A percentile compares a stretch with the other conserved stretches of the same genome.
Evolutionary conservation across 2,797 vertebrate genomes (phyloP).

Genomic region (Lagocephalus sceleratus): DNA sequence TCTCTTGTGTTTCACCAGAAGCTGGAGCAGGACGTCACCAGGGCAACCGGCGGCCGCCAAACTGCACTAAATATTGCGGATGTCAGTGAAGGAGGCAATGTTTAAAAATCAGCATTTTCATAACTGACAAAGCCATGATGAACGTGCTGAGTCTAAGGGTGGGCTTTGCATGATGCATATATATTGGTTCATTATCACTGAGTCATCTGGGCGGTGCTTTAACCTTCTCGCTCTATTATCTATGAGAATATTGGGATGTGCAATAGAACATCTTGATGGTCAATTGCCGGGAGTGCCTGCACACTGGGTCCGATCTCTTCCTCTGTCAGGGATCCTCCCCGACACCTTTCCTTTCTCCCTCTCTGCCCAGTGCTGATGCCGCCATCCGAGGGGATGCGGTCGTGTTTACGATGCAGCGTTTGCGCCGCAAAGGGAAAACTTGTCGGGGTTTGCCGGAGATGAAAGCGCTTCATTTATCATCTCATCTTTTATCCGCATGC

Average conservation of each 20-base stretch:
- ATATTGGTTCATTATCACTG: slow-evolving; percentile 78
- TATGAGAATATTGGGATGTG: slow-evolving; percentile 66
- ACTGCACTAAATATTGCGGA: slow-evolving; percentile 13
- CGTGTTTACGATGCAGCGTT: slow-evolving; percentile 30
- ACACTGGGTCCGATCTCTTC: neutral
- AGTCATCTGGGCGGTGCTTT: slow-evolving; percentile 69
- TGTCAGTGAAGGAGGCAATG: slow-evolving; percentile 14
- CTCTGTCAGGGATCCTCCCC: slow-evolving; percentile 25
- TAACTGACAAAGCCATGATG: slow-evolving; percentile 53
- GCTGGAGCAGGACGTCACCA: neutral
- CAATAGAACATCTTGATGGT: slow-evolving; percentile 49
- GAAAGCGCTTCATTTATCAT: slow-evolving; percentile 65
- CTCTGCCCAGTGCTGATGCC: too few relatives aligned
- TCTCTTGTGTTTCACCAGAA: slow-evolving; percentile 44
- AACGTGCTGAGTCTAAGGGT: slow-evolving; percentile 55
- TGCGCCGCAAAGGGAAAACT: slow-evolving; percentile 51
- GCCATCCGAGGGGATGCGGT: too few relatives aligned
- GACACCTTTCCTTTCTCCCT: neutral
- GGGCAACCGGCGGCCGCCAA: too few relatives aligned
- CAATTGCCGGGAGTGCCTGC: neutral
- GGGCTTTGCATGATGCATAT: slow-evolving; percentile 72
- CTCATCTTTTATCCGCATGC: slow-evolving; percentile 57
- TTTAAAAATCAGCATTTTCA: slow-evolving; percentile 38
- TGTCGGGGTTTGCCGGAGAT: slow-evolving; percentile 59
- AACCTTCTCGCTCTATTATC: slow-evolving; percentile 65